A percentile compares a stretch with the other conserved stretches of the same genome.
Evolutionary conservation across 2,888 invertebrate species (phyloP).

Genomic region (Ichneumon xanthorius): DNA sequence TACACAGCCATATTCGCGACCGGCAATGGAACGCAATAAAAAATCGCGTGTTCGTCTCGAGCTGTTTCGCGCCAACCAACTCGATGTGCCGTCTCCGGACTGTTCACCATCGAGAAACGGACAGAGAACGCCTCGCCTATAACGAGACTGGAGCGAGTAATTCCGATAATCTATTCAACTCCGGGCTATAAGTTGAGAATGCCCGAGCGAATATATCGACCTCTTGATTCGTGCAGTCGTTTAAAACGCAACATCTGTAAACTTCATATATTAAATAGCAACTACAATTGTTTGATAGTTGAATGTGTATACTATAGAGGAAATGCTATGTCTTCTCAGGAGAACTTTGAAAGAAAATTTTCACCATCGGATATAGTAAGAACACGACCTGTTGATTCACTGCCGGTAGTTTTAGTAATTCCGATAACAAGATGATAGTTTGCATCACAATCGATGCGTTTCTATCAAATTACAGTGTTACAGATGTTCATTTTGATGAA

Average conservation of each 20-base stretch:
- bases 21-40: slow-evolving; percentile 43
- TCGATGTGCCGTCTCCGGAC: slow-evolving; percentile 17
- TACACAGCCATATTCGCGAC: slow-evolving; percentile 14
- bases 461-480: not conserved
- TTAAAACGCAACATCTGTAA: not conserved
- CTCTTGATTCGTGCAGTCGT: not conserved
- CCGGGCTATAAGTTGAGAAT: not conserved
- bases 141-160: slow-evolving; percentile 5
- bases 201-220: slow-evolving; percentile 7
- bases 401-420: not conserved
- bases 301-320: not conserved
- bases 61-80: slow-evolving; percentile 64
- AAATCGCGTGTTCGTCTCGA: slow-evolving; percentile 51
- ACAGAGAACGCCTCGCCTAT: slow-evolving; percentile 52
- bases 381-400: slow-evolving; percentile 78
- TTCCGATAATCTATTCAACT: not conserved
- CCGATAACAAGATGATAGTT: not conserved
- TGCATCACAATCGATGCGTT: not conserved
- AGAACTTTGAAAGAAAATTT: not conserved
- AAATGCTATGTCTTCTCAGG: not conserved
- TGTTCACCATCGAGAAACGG: slow-evolving; percentile 44
- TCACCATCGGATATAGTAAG: not conserved
- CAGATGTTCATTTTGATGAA: not conserved
- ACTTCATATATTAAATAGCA: not conserved
- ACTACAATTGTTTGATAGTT: not conserved